These are phyloP conservation scores for Bos taurus DNA, from an alignment of 2,113 vertebrate genomes.

Conservation along the genomic window DNA sequence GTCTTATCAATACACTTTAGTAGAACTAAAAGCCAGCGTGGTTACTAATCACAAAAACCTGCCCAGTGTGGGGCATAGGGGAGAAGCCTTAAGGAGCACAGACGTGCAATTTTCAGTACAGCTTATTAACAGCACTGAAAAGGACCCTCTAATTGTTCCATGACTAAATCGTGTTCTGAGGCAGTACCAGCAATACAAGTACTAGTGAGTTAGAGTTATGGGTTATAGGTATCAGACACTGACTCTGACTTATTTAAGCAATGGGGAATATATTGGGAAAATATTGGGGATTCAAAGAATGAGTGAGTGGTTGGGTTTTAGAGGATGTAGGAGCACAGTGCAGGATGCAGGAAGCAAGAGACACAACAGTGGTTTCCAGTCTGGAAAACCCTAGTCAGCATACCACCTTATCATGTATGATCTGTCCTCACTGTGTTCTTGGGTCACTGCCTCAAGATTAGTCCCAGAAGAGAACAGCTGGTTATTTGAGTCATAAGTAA, in stretches of 20 bases:
- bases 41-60: slow-evolving; percentile 42
- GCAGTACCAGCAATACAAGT: neutral
- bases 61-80: neutral
- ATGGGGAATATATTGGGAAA: neutral
- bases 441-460: neutral
- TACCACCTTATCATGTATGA: neutral
- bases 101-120: neutral
- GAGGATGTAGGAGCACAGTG: neutral
- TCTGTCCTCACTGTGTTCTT: neutral
- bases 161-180: neutral
- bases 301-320: neutral
- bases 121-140: neutral
- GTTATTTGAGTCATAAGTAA: neutral
- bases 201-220: neutral
- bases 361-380: neutral
- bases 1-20: slow-evolving; percentile 36
- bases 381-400: neutral
- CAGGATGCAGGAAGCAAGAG: neutral
- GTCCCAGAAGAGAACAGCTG: neutral
- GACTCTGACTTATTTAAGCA: neutral
- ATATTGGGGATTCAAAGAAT: neutral
- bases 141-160: neutral
- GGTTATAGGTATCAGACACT: neutral
- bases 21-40: slow-evolving; percentile 38
- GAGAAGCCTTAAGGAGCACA: neutral